Conservation (phyloP, 2,113 vertebrate species). For the Phalacrocorax carbo region DNA sequence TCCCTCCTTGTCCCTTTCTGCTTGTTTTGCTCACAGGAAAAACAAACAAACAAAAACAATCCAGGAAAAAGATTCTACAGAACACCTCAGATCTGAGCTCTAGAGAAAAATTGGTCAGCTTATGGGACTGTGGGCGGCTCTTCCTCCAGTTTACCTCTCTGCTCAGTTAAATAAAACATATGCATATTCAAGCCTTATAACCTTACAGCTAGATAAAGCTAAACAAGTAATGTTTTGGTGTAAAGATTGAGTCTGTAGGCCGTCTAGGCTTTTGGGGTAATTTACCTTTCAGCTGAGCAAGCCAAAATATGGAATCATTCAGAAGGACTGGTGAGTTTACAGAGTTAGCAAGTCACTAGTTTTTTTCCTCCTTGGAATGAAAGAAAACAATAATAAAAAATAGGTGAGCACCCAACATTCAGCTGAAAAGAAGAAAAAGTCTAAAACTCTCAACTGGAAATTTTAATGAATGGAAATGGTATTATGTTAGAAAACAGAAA, state of each 20-base stretch:
- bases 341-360: background rate
- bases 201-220: background rate
- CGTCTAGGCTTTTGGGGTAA: background rate
- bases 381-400: background rate
- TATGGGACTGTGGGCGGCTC: accelerated
- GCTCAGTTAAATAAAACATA: background rate
- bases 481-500: background rate
- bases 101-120: background rate
- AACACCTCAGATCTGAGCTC: background rate
- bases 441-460: background rate
- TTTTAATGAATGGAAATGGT: background rate
- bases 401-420: background rate
- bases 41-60: background rate
- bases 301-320: background rate
- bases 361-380: background rate
- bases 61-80: background rate
- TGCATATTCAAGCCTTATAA: background rate
- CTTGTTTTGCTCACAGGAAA: background rate
- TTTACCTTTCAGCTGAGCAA: background rate
- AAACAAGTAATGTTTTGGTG: background rate
- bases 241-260: background rate
- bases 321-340: background rate
- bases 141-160: background rate
- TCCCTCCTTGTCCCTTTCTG: background rate
- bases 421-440: background rate